Evolutionary conservation across 2,888 invertebrate genomes (phyloP).

Genomic region (Theretra japonica): DNA sequence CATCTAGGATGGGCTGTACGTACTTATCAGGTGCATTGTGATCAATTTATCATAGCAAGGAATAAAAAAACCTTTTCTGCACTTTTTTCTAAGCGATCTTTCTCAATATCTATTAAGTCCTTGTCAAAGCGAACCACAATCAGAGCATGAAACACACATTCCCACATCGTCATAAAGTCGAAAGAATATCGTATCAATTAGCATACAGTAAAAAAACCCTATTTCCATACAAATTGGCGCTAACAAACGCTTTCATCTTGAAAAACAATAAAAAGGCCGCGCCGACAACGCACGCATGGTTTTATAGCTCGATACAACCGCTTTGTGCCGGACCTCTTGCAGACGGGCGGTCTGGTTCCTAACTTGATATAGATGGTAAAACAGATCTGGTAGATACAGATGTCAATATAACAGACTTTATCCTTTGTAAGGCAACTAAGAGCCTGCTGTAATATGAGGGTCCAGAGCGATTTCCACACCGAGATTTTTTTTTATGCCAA

Average conservation of each 20-base stretch:
- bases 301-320: constrained; percentile 8
- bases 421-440: no score
- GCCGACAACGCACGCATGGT: background rate
- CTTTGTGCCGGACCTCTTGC: background rate
- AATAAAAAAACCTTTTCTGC: no score
- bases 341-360: background rate
- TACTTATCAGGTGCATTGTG: no score
- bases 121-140: background rate
- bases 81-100: no score
- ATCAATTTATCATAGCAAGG: no score
- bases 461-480: no score
- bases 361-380: no score
- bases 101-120: no score
- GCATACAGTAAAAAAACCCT: background rate
- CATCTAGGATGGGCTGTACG: no score
- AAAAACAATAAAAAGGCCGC: constrained; percentile 10
- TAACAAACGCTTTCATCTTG: constrained; percentile 13
- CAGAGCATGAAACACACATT: background rate
- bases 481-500: no score
- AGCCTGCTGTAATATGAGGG: background rate
- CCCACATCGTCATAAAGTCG: background rate
- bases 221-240: constrained; percentile 8
- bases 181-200: background rate
- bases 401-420: no score
- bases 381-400: no score